Evolutionary conservation across 2,113 vertebrate genomes (phyloP), one percentile per base, ranked within the genome.

Genomic region (Numida meleagris): DNA sequence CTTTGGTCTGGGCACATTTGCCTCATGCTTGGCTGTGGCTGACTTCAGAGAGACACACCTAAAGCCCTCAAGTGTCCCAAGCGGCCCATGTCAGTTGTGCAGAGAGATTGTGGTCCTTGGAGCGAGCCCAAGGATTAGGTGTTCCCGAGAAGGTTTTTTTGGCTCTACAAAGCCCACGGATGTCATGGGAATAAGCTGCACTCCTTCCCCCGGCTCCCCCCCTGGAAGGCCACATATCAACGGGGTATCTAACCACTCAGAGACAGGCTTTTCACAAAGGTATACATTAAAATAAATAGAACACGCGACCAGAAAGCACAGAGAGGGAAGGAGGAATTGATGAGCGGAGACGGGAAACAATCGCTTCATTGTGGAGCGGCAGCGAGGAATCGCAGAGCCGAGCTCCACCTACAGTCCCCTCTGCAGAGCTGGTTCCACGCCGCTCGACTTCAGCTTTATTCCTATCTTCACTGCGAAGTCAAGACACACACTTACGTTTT

Each of bases 351-450:
- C 40, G 38, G 91, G 94, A 95, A 98, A 99, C 98, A 98, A 98
- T 99, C 84, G 97, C 98, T 97, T 97, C 98, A 98, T 98, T 99
- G 98, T 98, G 93, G 97, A 95, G 93, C 74, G 1, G 51, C 24
- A 76, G 92, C 7, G 95, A 96, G 87, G 97, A 99, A 98, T 95
- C 51, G 98, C 97, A 99, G 99, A 98, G 97, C 97, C 97, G 91
- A 99, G 99, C 98, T 96, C 99, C 99, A 99, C 98, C 99, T 99
- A 99, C 99, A 99, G 99, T 99, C 97, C 93, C 72, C 45, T 95
- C 72, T 2, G 97, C 50, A 96, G 93, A 98, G 96, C 92, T 90
- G 93, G 68, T 68, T 50, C 95, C 33, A 79, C 58, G 12, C 75
- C 1, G 27, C 38, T 40, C 73, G 24, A 86, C 80, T 48, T 31